Conservation (phyloP, 2,797 vertebrate species). For the Acanthurus leucopareius region DNA sequence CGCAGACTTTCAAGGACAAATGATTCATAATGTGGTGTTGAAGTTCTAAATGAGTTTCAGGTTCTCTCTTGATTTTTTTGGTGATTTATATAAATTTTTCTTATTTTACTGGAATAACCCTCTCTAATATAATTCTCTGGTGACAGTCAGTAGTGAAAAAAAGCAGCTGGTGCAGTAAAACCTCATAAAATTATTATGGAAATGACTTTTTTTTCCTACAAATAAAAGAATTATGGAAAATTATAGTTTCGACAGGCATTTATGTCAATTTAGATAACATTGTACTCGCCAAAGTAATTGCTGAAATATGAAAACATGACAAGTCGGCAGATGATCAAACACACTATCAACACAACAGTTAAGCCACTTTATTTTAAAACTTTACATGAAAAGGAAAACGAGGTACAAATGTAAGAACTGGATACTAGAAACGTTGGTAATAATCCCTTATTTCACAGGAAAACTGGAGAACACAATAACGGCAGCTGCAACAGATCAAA, state of each 20-base stretch:
- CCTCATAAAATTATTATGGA: not conserved
- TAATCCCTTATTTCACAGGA: not conserved
- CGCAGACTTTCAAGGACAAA: constrained; percentile 15
- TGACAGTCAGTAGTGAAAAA: too few species aligned
- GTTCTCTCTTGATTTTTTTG: constrained; percentile 17
- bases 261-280: not conserved
- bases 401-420: not conserved
- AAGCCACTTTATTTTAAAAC: not conserved
- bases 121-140: not conserved
- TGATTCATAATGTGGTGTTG: not conserved
- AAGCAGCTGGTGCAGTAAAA: too few species aligned
- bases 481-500: not conserved
- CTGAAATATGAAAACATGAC: not conserved
- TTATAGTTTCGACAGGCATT: not conserved
- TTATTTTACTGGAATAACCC: not conserved
- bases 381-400: not conserved
- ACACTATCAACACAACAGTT: not conserved
- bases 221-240: not conserved
- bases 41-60: constrained; percentile 24
- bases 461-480: not conserved
- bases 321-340: not conserved
- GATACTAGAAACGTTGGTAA: not conserved
- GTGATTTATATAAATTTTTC: constrained; percentile 19
- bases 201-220: not conserved
- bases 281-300: not conserved